These are phyloP conservation scores for Leptarthrus brevirostris DNA, from an alignment of 2,888 invertebrate genomes.

Conservation along the genomic window DNA sequence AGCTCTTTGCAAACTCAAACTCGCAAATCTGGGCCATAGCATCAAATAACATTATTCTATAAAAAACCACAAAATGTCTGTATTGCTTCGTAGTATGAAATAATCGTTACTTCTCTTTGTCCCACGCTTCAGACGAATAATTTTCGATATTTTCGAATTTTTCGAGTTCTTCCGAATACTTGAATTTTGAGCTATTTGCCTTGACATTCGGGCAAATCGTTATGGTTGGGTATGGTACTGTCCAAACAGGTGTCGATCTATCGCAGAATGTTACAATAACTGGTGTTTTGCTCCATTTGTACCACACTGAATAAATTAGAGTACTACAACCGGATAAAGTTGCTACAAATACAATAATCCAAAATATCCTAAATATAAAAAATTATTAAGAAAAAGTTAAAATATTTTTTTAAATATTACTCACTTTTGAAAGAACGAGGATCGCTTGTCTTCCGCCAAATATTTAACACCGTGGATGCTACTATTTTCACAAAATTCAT, in stretches of 20 bases:
- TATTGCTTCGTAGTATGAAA: too few relatives aligned
- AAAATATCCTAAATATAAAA: not conserved
- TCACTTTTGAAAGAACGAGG: not conserved
- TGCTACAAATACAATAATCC: not conserved
- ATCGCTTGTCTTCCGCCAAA: not conserved
- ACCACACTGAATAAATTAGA: not conserved
- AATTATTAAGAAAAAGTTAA: not conserved
- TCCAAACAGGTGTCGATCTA: conserved; percentile 68
- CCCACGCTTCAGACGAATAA: not conserved
- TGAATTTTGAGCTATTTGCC: conserved; percentile 69
- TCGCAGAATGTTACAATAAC: conserved; percentile 76
- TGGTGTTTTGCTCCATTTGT: conserved; percentile 73
- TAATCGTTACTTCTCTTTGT: too few relatives aligned
- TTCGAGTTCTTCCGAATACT: conserved; percentile 62
- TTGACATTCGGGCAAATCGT: conserved; percentile 54
- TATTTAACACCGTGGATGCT: not conserved
- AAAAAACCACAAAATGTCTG: not conserved
- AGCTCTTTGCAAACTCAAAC: not conserved
- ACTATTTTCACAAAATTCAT: not conserved
- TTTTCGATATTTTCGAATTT: not conserved
- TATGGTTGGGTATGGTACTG: conserved; percentile 55
- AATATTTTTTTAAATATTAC: not conserved
- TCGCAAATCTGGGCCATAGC: not conserved
- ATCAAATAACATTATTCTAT: not conserved
- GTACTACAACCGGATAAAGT: not conserved